Conservation (phyloP, 2,888 invertebrate species). For the Epicampocera succincta region DNA sequence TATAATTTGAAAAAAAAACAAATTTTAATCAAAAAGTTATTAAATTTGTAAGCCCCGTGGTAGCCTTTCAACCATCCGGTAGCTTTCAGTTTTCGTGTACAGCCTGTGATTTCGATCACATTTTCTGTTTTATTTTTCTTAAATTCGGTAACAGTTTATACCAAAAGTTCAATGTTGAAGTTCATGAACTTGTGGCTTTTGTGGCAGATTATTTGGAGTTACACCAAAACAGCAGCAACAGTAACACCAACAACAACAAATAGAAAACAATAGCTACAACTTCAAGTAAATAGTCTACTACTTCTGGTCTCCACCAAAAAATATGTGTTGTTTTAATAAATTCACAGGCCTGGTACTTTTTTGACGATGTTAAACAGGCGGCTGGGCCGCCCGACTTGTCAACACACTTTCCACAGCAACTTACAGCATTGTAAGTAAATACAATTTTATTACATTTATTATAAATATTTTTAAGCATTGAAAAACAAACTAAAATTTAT, state of each 20-base stretch:
- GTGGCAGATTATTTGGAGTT: slow-evolving; percentile 30
- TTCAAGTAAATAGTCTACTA: background rate
- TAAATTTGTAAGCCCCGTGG: too few species aligned
- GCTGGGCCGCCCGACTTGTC: slow-evolving; percentile 50
- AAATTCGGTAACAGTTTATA: slow-evolving; percentile 35
- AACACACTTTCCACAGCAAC: slow-evolving; percentile 53
- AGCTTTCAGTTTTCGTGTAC: slow-evolving; percentile 1
- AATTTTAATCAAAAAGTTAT: too few species aligned
- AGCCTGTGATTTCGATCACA: slow-evolving; percentile 19
- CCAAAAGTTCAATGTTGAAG: slow-evolving; percentile 65
- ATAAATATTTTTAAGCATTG: too few species aligned
- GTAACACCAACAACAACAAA: too few species aligned
- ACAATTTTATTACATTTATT: too few species aligned
- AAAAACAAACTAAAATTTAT: too few species aligned
- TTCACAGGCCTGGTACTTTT: background rate
- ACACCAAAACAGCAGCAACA: background rate
- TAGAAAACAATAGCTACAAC: background rate
- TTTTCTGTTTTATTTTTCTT: background rate
- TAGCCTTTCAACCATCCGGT: too few species aligned
- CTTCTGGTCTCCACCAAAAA: too few species aligned
- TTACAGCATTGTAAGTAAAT: too few species aligned
- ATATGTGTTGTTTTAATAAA: too few species aligned
- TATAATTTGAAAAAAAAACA: too few species aligned
- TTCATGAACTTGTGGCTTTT: slow-evolving; percentile 64
- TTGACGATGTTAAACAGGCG: slow-evolving; percentile 48